phyloP scores from a whole-genome alignment of 35 echinoderm and acorn worm species.

The Chiridota heheva region DNA sequence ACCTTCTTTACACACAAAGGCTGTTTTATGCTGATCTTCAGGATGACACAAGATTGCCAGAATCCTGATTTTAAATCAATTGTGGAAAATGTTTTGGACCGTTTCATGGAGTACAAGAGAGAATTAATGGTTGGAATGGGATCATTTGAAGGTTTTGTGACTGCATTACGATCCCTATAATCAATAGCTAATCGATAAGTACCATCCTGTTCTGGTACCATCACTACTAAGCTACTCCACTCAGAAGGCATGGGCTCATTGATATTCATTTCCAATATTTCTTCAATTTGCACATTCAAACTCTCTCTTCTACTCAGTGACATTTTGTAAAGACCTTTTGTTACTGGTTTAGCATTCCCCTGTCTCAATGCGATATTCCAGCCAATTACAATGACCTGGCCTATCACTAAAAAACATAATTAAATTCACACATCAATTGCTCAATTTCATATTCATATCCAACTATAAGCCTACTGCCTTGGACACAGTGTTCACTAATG shows the following conservation, averaged over 20 bases:
- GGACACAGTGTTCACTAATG: no score
- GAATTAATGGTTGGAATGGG: constrained; percentile 24
- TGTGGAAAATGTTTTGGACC: constrained; percentile 1
- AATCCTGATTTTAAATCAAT: constrained; percentile 48
- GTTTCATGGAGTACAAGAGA: constrained; percentile 12
- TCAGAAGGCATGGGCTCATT: background rate
- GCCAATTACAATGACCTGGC: background rate
- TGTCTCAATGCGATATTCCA: background rate
- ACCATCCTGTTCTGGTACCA: constrained; percentile 30
- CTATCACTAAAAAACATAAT: constrained; percentile 4
- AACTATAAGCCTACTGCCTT: no score
- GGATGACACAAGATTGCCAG: background rate
- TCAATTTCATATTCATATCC: no score
- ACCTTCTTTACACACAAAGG: constrained; percentile 23
- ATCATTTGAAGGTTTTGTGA: constrained; percentile 29
- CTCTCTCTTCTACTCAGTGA: background rate
- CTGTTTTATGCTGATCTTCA: constrained; percentile 2
- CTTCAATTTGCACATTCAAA: background rate
- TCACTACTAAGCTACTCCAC: background rate
- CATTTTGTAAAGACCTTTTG: background rate
- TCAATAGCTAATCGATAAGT: constrained; percentile 13
- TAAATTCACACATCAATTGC: background rate
- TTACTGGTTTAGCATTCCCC: background rate
- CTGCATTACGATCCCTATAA: constrained; percentile 16
- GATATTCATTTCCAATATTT: constrained; percentile 9